Evolutionary conservation across 2,888 invertebrate genomes (phyloP).

Genomic region (Hypercompe scribonia): DNA sequence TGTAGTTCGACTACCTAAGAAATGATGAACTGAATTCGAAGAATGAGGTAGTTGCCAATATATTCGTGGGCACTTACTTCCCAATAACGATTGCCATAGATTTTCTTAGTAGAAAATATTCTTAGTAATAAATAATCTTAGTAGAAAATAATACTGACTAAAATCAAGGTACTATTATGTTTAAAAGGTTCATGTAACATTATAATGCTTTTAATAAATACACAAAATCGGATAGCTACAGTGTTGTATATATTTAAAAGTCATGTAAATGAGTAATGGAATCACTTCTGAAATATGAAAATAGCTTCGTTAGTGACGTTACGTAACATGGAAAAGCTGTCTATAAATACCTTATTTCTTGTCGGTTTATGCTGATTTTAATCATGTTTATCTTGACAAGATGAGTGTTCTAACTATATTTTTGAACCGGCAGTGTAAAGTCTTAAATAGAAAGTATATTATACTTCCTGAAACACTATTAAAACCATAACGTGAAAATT

Average conservation of each 20-base stretch:
- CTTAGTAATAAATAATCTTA: background rate
- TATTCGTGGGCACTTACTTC: too few relatives aligned
- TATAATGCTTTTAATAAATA: background rate
- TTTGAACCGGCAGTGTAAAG: background rate
- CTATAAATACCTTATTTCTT: background rate
- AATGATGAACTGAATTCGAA: too few relatives aligned
- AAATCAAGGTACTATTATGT: background rate
- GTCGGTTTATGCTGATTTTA: conserved; percentile 1
- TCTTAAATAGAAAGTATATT: background rate
- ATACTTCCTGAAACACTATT: too few relatives aligned
- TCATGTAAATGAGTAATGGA: background rate
- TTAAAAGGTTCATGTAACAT: background rate
- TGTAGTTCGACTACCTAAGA: too few relatives aligned
- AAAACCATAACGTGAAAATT: too few relatives aligned
- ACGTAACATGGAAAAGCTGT: background rate
- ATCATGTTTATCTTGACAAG: background rate
- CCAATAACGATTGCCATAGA: too few relatives aligned
- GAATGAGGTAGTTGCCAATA: too few relatives aligned
- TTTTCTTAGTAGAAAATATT: too few relatives aligned
- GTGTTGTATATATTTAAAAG: background rate
- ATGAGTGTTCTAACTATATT: background rate
- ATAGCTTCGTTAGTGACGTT: background rate
- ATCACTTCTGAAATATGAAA: background rate
- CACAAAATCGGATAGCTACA: background rate
- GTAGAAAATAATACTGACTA: background rate